A percentile compares a stretch with the other conserved stretches of the same genome.
Evolutionary conservation across 2,888 invertebrate species (phyloP).

Genomic region (Rhamphomyia laevipes): DNA sequence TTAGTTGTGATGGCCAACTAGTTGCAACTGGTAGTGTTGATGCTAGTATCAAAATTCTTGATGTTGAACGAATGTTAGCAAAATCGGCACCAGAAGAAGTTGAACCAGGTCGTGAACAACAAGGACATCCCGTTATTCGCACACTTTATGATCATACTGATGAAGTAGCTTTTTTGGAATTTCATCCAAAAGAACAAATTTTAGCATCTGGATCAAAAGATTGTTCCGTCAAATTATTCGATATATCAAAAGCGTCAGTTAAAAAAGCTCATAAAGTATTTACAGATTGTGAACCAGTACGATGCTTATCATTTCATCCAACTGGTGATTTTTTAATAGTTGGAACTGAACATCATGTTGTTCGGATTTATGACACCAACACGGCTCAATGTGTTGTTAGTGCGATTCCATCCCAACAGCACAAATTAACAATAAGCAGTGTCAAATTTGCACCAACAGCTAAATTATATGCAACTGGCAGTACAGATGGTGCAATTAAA

Average conservation of each 20-base stretch:
- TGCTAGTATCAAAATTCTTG: constrained; percentile 96
- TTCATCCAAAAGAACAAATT: constrained; percentile 91
- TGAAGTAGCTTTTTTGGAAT: constrained; percentile 93
- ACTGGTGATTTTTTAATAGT: constrained; percentile 89
- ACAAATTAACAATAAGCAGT: constrained; percentile 63
- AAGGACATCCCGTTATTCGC: constrained; percentile 95
- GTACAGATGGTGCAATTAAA: constrained; percentile 88
- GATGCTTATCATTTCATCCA: constrained; percentile 89
- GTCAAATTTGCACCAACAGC: constrained; percentile 48
- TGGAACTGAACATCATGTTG: constrained; percentile 81
- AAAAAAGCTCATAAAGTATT: constrained; percentile 96
- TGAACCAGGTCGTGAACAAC: constrained; percentile 71
- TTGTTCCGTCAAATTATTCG: constrained; percentile 90
- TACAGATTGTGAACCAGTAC: constrained; percentile 83
- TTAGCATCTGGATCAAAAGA: constrained; percentile 92
- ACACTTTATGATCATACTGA: constrained; percentile 91
- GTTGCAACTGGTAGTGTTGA: constrained; percentile 98
- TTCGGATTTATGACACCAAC: constrained; percentile 87
- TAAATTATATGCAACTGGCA: constrained; percentile 63
- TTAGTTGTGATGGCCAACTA: constrained; percentile 87
- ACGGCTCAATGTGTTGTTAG: constrained; percentile 95
- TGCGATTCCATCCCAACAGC: constrained; percentile 76
- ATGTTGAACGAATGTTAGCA: constrained; percentile 97
- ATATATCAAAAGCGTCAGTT: constrained; percentile 96
- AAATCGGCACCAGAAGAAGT: constrained; percentile 91